phyloP scores from a whole-genome alignment of 1,140 invertebrate species.

The Caerostris darwini region DNA sequence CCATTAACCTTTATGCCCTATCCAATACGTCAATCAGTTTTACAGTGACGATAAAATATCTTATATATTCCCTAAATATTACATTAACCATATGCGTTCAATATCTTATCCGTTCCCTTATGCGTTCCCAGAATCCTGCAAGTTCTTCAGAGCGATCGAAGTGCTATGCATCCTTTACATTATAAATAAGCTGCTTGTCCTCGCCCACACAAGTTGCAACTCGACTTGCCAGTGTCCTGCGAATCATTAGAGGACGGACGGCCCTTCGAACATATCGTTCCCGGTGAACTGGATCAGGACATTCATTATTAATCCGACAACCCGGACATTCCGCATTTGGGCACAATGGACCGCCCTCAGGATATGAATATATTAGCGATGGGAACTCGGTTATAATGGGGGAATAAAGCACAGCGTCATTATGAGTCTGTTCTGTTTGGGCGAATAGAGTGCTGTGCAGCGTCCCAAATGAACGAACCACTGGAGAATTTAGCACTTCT shows the following conservation, averaged over 20 bases:
- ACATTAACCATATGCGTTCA: too few species aligned
- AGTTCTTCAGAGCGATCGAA: neutral
- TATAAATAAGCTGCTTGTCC: neutral
- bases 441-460: too few species aligned
- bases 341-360: neutral
- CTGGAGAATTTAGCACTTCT: too few species aligned
- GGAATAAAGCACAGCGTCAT: neutral
- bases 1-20: too few species aligned
- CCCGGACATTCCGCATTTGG: neutral
- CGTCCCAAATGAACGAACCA: too few species aligned
- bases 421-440: neutral
- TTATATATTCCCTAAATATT: too few species aligned
- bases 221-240: neutral
- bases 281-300: neutral
- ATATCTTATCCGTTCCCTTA: too few species aligned
- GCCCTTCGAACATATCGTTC: neutral
- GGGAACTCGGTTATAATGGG: neutral
- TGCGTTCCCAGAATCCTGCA: neutral
- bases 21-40: too few species aligned
- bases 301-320: constrained; percentile 6
- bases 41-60: too few species aligned
- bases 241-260: neutral
- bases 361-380: constrained; percentile 5
- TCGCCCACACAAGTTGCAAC: neutral
- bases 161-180: neutral